Percentiles rank a stretch among this genome's conserved stretches.
These are phyloP conservation scores for Autographa gamma DNA, from an alignment of 2,888 invertebrate species.

Conservation along the genomic window DNA sequence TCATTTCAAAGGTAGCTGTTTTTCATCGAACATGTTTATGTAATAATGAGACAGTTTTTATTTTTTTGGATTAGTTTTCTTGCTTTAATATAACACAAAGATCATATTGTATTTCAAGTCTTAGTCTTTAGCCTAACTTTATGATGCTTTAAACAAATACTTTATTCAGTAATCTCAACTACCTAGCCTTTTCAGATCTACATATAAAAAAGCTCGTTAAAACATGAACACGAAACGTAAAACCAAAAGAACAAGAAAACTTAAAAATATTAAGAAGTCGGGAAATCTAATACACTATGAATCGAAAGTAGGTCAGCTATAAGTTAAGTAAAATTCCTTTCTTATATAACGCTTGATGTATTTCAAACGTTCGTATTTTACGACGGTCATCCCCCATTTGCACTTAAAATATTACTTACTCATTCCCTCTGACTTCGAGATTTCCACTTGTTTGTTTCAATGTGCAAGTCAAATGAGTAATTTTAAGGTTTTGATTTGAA, in stretches of 20 bases:
- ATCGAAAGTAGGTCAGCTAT: constrained; percentile 12
- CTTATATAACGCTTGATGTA: constrained; percentile 10
- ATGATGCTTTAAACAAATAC: too few relatives aligned
- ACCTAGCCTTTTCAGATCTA: neutral
- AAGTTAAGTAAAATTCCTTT: constrained; percentile 16
- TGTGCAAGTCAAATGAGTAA: constrained; percentile 32
- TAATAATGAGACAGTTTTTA: too few relatives aligned
- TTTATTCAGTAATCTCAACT: neutral
- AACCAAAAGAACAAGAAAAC: neutral
- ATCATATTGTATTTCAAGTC: too few relatives aligned
- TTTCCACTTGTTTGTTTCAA: constrained; percentile 24
- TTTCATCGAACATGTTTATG: too few relatives aligned
- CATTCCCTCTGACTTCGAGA: constrained; percentile 45
- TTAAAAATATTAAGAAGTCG: neutral
- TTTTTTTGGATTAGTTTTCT: too few relatives aligned
- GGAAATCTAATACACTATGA: neutral
- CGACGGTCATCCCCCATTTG: constrained; percentile 32
- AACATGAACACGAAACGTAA: neutral
- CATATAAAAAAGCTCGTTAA: neutral
- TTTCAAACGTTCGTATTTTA: constrained; percentile 26
- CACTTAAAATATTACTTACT: constrained; percentile 43
- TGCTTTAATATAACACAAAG: too few relatives aligned
- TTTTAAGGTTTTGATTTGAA: neutral
- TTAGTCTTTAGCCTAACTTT: too few relatives aligned
- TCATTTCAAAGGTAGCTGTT: neutral